These are phyloP conservation scores for Pseudoips prasinana DNA, from an alignment of 2,888 invertebrate species.

Conservation along the genomic window DNA sequence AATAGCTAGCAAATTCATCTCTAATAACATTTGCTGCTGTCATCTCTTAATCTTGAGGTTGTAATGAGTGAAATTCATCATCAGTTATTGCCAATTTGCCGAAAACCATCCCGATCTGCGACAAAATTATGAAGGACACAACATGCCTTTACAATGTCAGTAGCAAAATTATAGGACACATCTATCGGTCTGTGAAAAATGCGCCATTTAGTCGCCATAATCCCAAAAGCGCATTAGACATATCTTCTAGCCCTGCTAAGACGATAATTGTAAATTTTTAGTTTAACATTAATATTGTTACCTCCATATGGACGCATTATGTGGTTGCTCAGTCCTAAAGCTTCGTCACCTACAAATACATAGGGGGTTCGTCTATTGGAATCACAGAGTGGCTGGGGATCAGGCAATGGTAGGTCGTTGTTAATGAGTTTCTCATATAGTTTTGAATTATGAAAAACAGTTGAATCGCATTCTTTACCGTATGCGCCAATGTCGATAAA, in stretches of 20 bases:
- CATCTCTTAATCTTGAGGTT: conserved; percentile 13
- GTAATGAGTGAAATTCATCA: conserved; percentile 23
- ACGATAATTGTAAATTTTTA: no score
- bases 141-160: conserved; percentile 8
- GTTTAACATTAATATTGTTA: no score
- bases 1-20: no score
- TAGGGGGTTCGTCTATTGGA: conserved; percentile 7
- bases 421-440: conserved; percentile 6
- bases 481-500: conserved; percentile 19
- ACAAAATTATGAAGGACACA: no score
- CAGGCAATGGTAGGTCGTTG: conserved; percentile 7
- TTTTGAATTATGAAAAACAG: conserved; percentile 3
- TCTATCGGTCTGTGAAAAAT: no score
- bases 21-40: conserved; percentile 11
- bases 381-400: conserved; percentile 9
- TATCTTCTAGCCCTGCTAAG: no score
- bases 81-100: conserved; percentile 23
- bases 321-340: no score
- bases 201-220: no score
- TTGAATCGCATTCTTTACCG: no score
- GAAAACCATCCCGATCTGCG: conserved; percentile 15
- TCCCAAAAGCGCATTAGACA: no score
- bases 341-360: no score
- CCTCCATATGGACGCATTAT: no score
- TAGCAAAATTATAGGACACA: conserved; percentile 15